Conservation (phyloP, 2,113 vertebrate species). For the Hemichromis elongatus region DNA sequence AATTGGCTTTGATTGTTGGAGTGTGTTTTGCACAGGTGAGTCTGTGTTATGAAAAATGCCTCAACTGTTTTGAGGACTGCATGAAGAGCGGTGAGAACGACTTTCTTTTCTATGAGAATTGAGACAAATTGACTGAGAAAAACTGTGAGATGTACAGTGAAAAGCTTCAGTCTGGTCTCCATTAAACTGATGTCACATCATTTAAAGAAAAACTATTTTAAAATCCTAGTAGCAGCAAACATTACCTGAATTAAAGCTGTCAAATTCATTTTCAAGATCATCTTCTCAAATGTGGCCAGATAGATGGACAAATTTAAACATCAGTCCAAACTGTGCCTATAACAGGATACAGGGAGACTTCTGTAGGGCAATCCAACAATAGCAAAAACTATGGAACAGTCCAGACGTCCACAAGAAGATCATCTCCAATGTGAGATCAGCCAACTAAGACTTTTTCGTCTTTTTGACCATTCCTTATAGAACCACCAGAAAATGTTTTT, state of each 20-base stretch:
- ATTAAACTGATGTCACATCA: not conserved
- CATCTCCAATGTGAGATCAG: not conserved
- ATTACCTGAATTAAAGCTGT: not conserved
- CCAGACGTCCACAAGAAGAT: not conserved
- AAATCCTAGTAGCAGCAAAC: not conserved
- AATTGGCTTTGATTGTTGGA: accelerated
- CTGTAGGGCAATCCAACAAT: accelerated
- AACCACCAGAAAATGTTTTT: not conserved
- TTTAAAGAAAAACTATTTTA: accelerated
- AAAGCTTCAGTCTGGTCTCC: accelerated
- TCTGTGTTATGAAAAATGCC: not conserved
- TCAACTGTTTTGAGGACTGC: not conserved
- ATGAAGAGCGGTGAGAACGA: accelerated
- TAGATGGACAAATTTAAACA: not conserved
- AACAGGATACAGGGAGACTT: not conserved
- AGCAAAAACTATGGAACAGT: not conserved
- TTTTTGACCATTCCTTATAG: accelerated
- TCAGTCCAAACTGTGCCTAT: accelerated
- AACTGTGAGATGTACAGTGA: not conserved
- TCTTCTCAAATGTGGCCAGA: not conserved
- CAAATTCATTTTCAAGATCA: accelerated
- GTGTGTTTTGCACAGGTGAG: accelerated
- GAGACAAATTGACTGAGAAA: not conserved
- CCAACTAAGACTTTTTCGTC: not conserved
- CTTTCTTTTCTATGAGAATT: not conserved